Evolutionary conservation across 2,888 invertebrate species (phyloP).

Genomic region (Vesta saturnalis): DNA sequence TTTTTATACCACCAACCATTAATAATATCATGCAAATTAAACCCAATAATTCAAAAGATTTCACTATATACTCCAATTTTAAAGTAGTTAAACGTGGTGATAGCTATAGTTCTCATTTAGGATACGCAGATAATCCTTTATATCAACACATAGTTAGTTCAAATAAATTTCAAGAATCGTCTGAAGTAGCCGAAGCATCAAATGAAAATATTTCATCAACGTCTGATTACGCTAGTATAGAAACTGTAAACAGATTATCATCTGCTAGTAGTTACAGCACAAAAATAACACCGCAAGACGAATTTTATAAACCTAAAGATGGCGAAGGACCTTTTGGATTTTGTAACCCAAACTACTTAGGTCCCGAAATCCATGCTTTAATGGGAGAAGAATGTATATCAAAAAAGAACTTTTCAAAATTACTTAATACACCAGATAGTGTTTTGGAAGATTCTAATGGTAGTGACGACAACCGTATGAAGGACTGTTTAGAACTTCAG

Average conservation of each 20-base stretch:
- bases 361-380: slow-evolving; percentile 68
- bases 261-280: slow-evolving; percentile 64
- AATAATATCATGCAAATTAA: slow-evolving; percentile 46
- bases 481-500: slow-evolving; percentile 56
- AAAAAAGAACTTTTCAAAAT: slow-evolving; percentile 57
- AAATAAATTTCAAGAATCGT: slow-evolving; percentile 67
- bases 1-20: slow-evolving; percentile 47
- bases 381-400: slow-evolving; percentile 42
- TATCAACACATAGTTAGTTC: slow-evolving; percentile 68
- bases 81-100: slow-evolving; percentile 65
- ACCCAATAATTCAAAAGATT: slow-evolving; percentile 40
- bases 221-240: slow-evolving; percentile 81
- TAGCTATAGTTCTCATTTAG: slow-evolving; percentile 67
- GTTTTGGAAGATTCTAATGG: slow-evolving; percentile 33
- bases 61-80: slow-evolving; percentile 64
- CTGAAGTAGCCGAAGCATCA: slow-evolving; percentile 65
- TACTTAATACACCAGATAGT: slow-evolving; percentile 72
- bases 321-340: slow-evolving; percentile 69
- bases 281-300: slow-evolving; percentile 59
- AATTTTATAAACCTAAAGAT: slow-evolving; percentile 50
- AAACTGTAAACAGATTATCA: slow-evolving; percentile 69
- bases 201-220: slow-evolving; percentile 72
- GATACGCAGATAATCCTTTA: slow-evolving; percentile 60
- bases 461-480: slow-evolving; percentile 42
- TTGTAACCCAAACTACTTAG: slow-evolving; percentile 80